phyloP scores from a whole-genome alignment of 2,797 vertebrate species.

The Anisognathus igniventris region DNA sequence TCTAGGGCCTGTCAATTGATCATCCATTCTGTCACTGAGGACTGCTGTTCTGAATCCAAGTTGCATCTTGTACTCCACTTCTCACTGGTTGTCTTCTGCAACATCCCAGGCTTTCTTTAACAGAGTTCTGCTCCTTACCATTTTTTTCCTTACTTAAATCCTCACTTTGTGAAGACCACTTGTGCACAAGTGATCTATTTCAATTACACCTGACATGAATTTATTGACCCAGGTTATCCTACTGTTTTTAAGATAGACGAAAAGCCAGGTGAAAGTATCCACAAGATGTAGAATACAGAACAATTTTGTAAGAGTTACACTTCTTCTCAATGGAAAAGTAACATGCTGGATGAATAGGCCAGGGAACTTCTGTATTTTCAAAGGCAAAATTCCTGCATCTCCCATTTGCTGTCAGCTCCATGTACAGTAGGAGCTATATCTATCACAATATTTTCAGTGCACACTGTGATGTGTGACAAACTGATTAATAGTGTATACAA shows the following conservation, averaged over 20 bases:
- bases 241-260: not conserved
- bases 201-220: not conserved
- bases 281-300: not conserved
- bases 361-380: not conserved
- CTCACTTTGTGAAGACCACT: not conserved
- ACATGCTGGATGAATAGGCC: not conserved
- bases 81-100: not conserved
- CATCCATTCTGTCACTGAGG: not conserved
- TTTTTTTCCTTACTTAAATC: not conserved
- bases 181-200: not conserved
- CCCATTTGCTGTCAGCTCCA: slow-evolving; percentile 7
- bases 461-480: slow-evolving; percentile 10
- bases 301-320: not conserved
- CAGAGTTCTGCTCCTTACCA: not conserved
- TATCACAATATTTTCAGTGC: slow-evolving; percentile 47
- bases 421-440: not conserved
- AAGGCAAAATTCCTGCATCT: not conserved
- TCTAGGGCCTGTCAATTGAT: not conserved
- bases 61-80: not conserved
- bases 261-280: not conserved
- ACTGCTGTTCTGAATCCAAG: not conserved
- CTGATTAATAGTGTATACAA: slow-evolving; percentile 27
- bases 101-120: not conserved
- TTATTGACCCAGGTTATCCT: not conserved
- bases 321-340: not conserved